phyloP scores from a whole-genome alignment of 1,140 invertebrate species.

The Drosophila obscura region DNA sequence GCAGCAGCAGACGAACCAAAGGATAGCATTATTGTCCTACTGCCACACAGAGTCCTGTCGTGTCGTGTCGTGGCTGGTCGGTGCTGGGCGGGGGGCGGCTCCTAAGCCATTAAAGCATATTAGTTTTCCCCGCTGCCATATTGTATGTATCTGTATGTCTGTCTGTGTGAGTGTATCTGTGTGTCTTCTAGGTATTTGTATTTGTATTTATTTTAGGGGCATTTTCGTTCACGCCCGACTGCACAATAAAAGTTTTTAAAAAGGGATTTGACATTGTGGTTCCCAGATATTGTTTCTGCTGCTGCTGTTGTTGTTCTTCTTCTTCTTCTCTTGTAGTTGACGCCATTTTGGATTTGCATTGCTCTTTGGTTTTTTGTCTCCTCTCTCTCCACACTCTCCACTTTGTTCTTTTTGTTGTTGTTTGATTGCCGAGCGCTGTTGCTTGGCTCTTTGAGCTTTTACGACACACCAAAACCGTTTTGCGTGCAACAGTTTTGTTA shows the following conservation, averaged over 20 bases:
- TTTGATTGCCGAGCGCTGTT: slow-evolving; percentile 17
- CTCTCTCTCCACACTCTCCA: too few species aligned
- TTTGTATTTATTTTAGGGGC: slow-evolving; percentile 65
- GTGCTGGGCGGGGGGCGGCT: slow-evolving; percentile 33
- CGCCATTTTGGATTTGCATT: slow-evolving; percentile 69
- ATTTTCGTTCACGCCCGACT: slow-evolving; percentile 69
- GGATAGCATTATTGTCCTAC: slow-evolving; percentile 75
- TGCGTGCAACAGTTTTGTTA: slow-evolving; percentile 67
- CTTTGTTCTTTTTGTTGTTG: slow-evolving; percentile 25
- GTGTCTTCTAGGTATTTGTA: slow-evolving; percentile 25
- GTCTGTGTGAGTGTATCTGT: not conserved
- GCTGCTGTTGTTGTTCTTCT: slow-evolving; percentile 1
- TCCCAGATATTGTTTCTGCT: slow-evolving; percentile 17
- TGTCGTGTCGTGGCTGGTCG: too few species aligned
- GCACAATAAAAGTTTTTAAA: slow-evolving; percentile 74
- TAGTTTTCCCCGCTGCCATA: slow-evolving; percentile 66
- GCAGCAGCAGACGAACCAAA: slow-evolving; percentile 42
- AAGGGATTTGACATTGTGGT: slow-evolving; percentile 62
- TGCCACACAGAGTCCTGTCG: not conserved
- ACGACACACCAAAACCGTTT: slow-evolving; percentile 20
- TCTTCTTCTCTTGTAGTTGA: slow-evolving; percentile 34
- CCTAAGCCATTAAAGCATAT: slow-evolving; percentile 81
- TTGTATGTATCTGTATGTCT: slow-evolving; percentile 11
- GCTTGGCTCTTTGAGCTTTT: slow-evolving; percentile 35
- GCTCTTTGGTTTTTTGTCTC: slow-evolving; percentile 9